Conservation (phyloP, 2,888 invertebrate genomes). For the Hirtodrosophila histrioides region DNA sequence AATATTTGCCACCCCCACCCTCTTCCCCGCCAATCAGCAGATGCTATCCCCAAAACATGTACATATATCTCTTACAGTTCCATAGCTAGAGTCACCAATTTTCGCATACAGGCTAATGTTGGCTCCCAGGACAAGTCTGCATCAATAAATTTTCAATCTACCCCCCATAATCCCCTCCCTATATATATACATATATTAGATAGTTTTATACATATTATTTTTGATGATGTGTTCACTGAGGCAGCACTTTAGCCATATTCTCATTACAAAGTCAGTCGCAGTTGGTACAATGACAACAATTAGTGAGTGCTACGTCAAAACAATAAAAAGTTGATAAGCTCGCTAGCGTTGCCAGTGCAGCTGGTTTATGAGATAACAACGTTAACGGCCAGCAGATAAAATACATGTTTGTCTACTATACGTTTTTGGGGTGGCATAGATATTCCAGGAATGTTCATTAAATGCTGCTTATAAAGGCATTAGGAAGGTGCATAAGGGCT, state of each 20-base stretch:
- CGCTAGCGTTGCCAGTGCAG: conserved; percentile 5
- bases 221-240: conserved; percentile 26
- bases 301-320: conserved; percentile 14
- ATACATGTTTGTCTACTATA: not conserved
- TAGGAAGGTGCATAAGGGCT: conserved; percentile 11
- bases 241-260: conserved; percentile 6
- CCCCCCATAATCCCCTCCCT: no score
- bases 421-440: conserved; percentile 9
- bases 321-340: conserved; percentile 35
- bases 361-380: conserved; percentile 17
- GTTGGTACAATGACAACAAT: conserved; percentile 6
- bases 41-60: no score
- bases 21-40: no score
- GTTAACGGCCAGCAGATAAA: conserved; percentile 2
- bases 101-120: no score
- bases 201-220: conserved; percentile 1
- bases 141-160: no score
- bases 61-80: no score
- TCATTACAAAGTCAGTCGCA: conserved; percentile 14
- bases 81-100: no score
- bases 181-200: not conserved
- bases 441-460: conserved; percentile 48
- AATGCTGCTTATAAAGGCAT: conserved; percentile 34
- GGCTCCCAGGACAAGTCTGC: no score
- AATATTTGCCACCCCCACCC: no score